These are phyloP conservation scores for Drosophila yakuba DNA, from an alignment of 1,140 invertebrate species.

Conservation along the genomic window DNA sequence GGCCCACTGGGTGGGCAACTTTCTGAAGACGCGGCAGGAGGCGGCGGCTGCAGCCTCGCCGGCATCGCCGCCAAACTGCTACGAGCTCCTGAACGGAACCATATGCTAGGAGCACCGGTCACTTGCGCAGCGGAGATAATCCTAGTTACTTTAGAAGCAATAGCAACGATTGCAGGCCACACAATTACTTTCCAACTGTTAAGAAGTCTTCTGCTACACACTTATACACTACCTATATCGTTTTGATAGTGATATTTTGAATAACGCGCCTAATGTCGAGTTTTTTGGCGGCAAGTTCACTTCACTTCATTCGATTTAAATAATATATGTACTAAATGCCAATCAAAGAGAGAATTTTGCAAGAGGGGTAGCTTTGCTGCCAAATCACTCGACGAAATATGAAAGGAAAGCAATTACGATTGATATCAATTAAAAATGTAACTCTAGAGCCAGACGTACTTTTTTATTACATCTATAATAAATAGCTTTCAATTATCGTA, in stretches of 20 bases:
- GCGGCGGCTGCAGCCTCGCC: conserved; percentile 55
- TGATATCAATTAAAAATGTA: conserved; percentile 38
- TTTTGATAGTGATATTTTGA: conserved; percentile 55
- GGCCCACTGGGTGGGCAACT: conserved; percentile 87
- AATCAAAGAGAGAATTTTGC: not conserved
- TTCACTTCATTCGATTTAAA: conserved; percentile 6
- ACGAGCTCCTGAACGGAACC: conserved; percentile 81
- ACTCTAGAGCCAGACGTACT: conserved; percentile 41
- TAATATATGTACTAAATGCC: conserved; percentile 12
- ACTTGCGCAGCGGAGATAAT: conserved; percentile 40
- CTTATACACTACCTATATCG: conserved; percentile 46
- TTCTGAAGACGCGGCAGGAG: conserved; percentile 81
- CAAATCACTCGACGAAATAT: conserved; percentile 8
- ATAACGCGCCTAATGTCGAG: conserved; percentile 23
- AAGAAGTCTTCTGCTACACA: conserved; percentile 65
- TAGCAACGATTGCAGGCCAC: conserved; percentile 69
- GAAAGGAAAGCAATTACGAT: conserved; percentile 37
- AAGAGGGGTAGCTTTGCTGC: not conserved
- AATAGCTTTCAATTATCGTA: conserved; percentile 63
- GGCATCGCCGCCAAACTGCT: conserved; percentile 59
- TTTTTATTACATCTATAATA: conserved; percentile 57
- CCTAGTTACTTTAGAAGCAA: conserved; percentile 77
- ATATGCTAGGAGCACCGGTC: conserved; percentile 67
- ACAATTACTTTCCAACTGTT: conserved; percentile 71
- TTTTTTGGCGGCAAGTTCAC: conserved; percentile 42